Evolutionary conservation across 2,888 invertebrate species (phyloP).

Genomic region (Agriotes lineatus): DNA sequence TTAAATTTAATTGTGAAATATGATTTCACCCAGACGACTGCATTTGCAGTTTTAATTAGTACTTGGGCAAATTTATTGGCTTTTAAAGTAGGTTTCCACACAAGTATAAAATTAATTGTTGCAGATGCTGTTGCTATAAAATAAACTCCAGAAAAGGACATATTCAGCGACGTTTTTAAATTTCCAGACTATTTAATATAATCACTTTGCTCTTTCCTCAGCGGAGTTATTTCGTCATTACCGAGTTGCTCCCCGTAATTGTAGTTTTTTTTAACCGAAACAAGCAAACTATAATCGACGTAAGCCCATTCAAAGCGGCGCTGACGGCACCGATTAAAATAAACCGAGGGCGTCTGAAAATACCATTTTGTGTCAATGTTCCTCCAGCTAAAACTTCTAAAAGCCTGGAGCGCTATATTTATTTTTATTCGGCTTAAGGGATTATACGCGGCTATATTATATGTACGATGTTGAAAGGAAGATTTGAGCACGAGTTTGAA

Average conservation of each 20-base stretch:
- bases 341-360: slow-evolving; percentile 14
- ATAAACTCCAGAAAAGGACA: too few relatives aligned
- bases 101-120: too few relatives aligned
- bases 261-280: not conserved
- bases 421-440: not conserved
- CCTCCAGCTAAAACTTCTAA: not conserved
- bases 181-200: too few relatives aligned
- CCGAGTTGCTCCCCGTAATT: not conserved
- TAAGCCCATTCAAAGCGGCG: slow-evolving; percentile 3
- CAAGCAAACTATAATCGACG: not conserved
- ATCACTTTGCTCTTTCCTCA: too few relatives aligned
- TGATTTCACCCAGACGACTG: slow-evolving; percentile 9
- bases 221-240: not conserved
- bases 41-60: slow-evolving; percentile 22
- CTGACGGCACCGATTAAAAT: slow-evolving; percentile 9
- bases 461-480: not conserved
- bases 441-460: not conserved
- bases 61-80: slow-evolving; percentile 10
- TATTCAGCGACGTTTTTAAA: too few relatives aligned
- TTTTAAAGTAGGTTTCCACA: not conserved
- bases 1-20: slow-evolving; percentile 17
- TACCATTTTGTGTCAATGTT: slow-evolving; percentile 17
- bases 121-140: too few relatives aligned
- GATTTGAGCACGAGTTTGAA: not conserved
- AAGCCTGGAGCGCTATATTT: not conserved